Evolutionary conservation across 2,797 vertebrate species (phyloP).

Genomic region (Spatula versicolor): DNA sequence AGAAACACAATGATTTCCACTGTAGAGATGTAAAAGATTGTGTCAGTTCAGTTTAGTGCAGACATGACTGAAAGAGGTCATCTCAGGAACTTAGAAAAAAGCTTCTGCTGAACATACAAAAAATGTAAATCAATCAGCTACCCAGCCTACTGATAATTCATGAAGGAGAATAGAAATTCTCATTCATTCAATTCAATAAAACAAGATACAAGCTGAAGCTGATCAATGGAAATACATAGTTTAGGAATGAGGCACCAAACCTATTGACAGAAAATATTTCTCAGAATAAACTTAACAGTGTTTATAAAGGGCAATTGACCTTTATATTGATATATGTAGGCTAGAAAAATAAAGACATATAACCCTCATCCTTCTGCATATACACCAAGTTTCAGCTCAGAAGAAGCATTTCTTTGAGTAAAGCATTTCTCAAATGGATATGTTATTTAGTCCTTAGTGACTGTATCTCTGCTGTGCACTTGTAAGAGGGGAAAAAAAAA

Average conservation of each 20-base stretch:
- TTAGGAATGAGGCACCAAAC: background rate
- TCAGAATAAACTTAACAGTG: background rate
- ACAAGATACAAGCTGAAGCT: background rate
- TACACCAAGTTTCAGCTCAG: background rate
- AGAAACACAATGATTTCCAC: background rate
- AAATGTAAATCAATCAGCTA: background rate
- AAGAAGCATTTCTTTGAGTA: background rate
- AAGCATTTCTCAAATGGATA: background rate
- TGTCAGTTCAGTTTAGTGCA: background rate
- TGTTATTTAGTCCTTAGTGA: background rate
- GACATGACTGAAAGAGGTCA: background rate
- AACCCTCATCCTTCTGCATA: background rate
- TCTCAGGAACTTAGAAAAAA: background rate
- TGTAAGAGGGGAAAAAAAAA: no score
- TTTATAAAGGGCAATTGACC: background rate
- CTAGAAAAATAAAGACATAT: background rate
- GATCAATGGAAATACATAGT: background rate
- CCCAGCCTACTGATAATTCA: background rate
- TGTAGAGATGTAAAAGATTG: background rate
- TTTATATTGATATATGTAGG: background rate
- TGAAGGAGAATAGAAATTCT: background rate
- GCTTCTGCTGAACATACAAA: background rate
- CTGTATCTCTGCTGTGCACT: background rate
- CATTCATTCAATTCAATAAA: background rate
- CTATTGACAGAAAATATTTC: background rate